Evolutionary conservation across 2,113 vertebrate species (phyloP), one percentile per base, ranked within the genome.

Genomic region (Austrofundulus limnaeus): DNA sequence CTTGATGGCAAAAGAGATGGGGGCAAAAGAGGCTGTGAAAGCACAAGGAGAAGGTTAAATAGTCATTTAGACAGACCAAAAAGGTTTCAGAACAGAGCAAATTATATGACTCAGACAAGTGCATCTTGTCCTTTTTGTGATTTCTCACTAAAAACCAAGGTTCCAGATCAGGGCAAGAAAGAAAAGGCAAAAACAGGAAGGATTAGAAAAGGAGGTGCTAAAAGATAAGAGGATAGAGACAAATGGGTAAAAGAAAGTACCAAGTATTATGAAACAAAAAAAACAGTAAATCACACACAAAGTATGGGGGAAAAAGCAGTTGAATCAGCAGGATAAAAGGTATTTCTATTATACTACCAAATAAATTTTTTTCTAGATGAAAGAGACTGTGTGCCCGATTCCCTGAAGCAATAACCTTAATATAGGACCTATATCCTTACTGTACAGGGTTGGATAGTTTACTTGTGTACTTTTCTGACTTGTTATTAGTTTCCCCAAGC

Each of bases 1-100:
- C 76, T 93, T 96, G 85, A 99, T 99, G 17, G 97, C 97, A 85
- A 99, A 99, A 79, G 95, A 95, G 90, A 99, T 99, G 14, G 97
- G 97, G 14, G 96, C 97, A 87, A 98, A 98, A 0, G 95, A 94
- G 37, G 92, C 97, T 99, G 85, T 66, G 80, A 73, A 83, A 84
- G 53, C 24, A 77, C 39, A 60, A 3, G 20, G 11, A 42, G 9
- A 25, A 42, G 21, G 25, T 62, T 45, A 59, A 49, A 52, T 23
- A 31, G 0, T 19, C 20, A 52, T 42, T 54, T 37, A 23, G 31
- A 51, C 9, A 17, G 0, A 43, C 31, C 21, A 38, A 71, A 56
- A 28, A 38, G 1, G 17, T 28, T 56, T 52, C 5, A 49, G 41
- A 45, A 25, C 16, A 31, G 4, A 24, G 9, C 8, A 20, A 24